Evolutionary conservation across 53 echinoderm and acorn worm species (phyloP), one percentile per base, ranked within the genome.

Genomic region (Zoroaster sp.): DNA sequence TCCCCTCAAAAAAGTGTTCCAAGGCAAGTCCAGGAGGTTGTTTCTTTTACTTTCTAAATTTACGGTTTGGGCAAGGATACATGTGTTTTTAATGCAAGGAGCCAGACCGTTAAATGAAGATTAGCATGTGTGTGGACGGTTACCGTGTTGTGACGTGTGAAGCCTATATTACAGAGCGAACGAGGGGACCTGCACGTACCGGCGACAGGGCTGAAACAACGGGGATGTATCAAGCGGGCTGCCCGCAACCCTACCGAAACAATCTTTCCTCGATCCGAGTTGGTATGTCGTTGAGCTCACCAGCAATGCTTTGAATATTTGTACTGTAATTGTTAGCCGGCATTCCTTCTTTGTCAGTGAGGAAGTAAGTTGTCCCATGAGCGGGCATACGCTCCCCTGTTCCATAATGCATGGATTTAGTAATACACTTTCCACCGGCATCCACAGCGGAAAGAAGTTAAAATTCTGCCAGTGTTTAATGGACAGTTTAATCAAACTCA

Each of bases 361-460:
- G 12, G 73, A 36, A 40, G 20, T 20, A 1, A 37, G 30, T 32
- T 28, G 33, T 59, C 54, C 4, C 81, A 67, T 81, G 81, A 37
- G 30, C 71, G 6, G 51, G 52, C 85, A 85, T 71, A 85, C 10
- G 28, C 21, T 31, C 12, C 47, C 37, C 85, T 71, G 13, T 36
- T 85, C 85, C 85, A 85, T 85, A 71, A 85, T 85, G 47, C 85
- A 85, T 70, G 71, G 68, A 34, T 65, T 35, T 37, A 3, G 15
- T 53, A 55, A 53, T 40, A 59, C 17, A 20, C 17, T 65, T 35
- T 40, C 46, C 42, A 35, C 13, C 46, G 6, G 36, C 35, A 28
- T 14, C 4, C 46, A 33, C 4, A 31, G 69, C 71, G 70, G 85
- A 66, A 81, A 66, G 72, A 85, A 70, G 71, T 85, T 85, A 70